Base-by-base conservation (phyloP, 2,797 vertebrate genomes). In the Phataginus tricuspis region DNA sequence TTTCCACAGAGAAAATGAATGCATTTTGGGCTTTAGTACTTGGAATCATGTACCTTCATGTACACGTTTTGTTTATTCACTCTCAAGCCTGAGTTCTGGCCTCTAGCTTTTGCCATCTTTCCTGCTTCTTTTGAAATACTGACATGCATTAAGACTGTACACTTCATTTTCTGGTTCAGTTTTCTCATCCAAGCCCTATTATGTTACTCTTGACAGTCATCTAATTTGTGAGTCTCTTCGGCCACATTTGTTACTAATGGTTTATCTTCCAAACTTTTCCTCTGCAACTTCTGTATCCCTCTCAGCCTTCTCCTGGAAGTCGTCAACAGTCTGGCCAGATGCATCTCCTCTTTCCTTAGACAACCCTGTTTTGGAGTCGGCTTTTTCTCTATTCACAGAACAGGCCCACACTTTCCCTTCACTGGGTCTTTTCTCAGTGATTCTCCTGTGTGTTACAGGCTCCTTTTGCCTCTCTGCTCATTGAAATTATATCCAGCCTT, bases 91-190 rank as follows among this genome's bases (percentile, higher is more conserved):
- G 14, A 57, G 18, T 82, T 86, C 49, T 79, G 55, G 11, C 49
- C 51, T 80, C 74, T 94, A 55, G 42, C 45, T 86, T 77, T 96
- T 84, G 49, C 51, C 57, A 51, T 93, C 64, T 78, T 86, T 78
- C 27, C 19, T 66, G 79, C 66, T 74, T 79, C 63, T 86, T 88
- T 91, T 75, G 49, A 88, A 90, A 86, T 83, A 78, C 25, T 74
- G 29, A 34, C 72, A 69, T 45, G 45, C 31, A 3, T 45, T 42
- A 53, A 88, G 37, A 21, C 25, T 42, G 5, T 86, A n/a, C 75
- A 49, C 75, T 93, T 96, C 16, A n/a, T 77, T 31, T 37, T 64
- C 8, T 51, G 18, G 53, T 86, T 49, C 37, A 18, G 0, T 66
- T 89, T 87, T 90, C 37, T 21, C 61, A 16, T 55, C 25, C 49